phyloP scores from a whole-genome alignment of 2,113 vertebrate species.

The Athene noctua region DNA sequence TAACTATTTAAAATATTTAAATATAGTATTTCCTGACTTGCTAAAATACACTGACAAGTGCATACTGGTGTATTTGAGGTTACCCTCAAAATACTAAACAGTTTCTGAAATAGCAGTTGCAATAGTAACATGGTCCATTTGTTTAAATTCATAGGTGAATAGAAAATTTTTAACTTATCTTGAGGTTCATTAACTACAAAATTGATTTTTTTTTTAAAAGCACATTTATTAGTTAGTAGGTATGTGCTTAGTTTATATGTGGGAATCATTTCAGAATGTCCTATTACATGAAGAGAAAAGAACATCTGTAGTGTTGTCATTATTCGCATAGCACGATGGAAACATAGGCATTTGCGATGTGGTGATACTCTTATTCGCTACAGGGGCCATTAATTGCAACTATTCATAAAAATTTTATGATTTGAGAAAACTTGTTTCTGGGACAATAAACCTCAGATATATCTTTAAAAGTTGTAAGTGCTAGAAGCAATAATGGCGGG shows the following conservation, averaged over 20 bases:
- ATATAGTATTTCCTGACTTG: not conserved
- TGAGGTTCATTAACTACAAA: not conserved
- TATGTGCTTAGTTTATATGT: not conserved
- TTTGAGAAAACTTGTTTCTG: not conserved
- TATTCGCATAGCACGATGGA: not conserved
- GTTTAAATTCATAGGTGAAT: not conserved
- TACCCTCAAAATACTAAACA: not conserved
- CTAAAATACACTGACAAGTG: not conserved
- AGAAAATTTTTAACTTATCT: not conserved
- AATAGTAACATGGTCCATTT: not conserved
- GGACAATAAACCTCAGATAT: not conserved
- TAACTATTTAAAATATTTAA: not conserved
- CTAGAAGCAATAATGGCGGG: not conserved
- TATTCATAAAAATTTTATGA: not conserved
- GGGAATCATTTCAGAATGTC: not conserved
- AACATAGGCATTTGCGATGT: not conserved
- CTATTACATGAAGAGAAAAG: not conserved
- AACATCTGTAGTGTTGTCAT: not conserved
- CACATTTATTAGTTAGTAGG: not conserved
- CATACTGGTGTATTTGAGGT: not conserved
- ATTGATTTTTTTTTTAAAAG: not conserved
- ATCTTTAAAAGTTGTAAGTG: not conserved
- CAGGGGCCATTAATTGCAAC: not conserved
- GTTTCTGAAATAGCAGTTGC: not conserved
- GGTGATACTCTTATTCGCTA: not conserved